phyloP scores from a whole-genome alignment of 2,888 invertebrate species.

The Heliothis peltigera region DNA sequence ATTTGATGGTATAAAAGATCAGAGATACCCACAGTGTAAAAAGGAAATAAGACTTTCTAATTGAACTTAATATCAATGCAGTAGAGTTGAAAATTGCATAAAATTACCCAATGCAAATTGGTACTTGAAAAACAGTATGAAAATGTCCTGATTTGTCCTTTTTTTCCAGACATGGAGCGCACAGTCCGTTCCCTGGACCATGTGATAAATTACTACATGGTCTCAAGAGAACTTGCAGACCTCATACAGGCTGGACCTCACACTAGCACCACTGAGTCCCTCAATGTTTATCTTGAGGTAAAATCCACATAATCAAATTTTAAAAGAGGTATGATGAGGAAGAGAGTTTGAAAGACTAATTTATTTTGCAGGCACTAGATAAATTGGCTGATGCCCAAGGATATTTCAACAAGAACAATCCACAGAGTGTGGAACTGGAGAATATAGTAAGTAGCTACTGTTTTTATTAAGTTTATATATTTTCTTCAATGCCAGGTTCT shows the following conservation, averaged over 20 bases:
- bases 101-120: not conserved
- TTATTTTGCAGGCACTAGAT: constrained; percentile 92
- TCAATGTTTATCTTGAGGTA: constrained; percentile 86
- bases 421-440: constrained; percentile 97
- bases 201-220: constrained; percentile 98
- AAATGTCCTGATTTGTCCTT: not conserved
- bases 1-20: too few species aligned
- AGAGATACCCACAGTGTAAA: too few species aligned
- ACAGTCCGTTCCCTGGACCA: constrained; percentile 96
- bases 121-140: not conserved
- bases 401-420: constrained; percentile 97
- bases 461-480: too few species aligned
- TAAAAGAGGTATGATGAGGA: too few species aligned
- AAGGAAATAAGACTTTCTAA: too few species aligned
- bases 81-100: too few species aligned
- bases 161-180: constrained; percentile 95
- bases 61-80: too few species aligned
- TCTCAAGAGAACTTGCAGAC: constrained; percentile 96
- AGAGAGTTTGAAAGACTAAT: too few species aligned
- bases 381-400: constrained; percentile 95
- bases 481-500: too few species aligned
- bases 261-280: constrained; percentile 90
- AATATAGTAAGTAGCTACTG: constrained; percentile 93
- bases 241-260: constrained; percentile 96
- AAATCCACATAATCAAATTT: not conserved